Evolutionary conservation across 2,113 vertebrate species (phyloP).

Genomic region (Thalassoma bifasciatum): DNA sequence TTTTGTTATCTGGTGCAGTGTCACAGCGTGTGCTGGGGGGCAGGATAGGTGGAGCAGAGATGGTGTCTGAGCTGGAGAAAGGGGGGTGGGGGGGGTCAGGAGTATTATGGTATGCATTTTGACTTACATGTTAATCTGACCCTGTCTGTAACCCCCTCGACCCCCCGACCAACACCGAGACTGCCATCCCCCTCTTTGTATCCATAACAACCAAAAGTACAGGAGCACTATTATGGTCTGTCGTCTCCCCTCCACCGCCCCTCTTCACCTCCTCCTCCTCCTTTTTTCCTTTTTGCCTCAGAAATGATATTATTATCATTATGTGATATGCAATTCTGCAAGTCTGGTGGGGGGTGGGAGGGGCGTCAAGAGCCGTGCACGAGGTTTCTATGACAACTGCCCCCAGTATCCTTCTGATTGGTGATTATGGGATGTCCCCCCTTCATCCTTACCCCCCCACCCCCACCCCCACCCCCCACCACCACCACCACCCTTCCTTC

Average conservation of each 20-base stretch:
- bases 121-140: slow-evolving; percentile 83
- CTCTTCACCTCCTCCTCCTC: neutral
- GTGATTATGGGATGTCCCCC: slow-evolving; percentile 81
- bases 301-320: slow-evolving; percentile 81
- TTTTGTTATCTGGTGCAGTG: slow-evolving; percentile 61
- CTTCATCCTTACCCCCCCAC: slow-evolving; percentile 9
- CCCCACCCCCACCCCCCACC: slow-evolving; percentile 10
- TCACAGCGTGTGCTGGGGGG: slow-evolving; percentile 29
- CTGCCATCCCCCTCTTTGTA: slow-evolving; percentile 65
- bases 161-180: slow-evolving; percentile 12
- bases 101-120: slow-evolving; percentile 82
- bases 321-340: slow-evolving; percentile 71
- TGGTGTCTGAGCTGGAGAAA: slow-evolving; percentile 17
- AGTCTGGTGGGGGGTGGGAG: slow-evolving; percentile 63
- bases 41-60: slow-evolving; percentile 45
- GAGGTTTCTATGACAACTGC: slow-evolving; percentile 82
- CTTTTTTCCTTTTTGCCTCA: slow-evolving; percentile 68
- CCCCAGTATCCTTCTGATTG: slow-evolving; percentile 79
- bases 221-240: slow-evolving; percentile 84
- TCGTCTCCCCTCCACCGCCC: slow-evolving; percentile 17
- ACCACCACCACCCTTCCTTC: too few species aligned
- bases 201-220: slow-evolving; percentile 77
- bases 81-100: slow-evolving; percentile 30
- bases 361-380: slow-evolving; percentile 65
- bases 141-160: slow-evolving; percentile 63